Base-by-base conservation (phyloP, 2,113 vertebrate genomes). In the Typhlomys cinereus region DNA sequence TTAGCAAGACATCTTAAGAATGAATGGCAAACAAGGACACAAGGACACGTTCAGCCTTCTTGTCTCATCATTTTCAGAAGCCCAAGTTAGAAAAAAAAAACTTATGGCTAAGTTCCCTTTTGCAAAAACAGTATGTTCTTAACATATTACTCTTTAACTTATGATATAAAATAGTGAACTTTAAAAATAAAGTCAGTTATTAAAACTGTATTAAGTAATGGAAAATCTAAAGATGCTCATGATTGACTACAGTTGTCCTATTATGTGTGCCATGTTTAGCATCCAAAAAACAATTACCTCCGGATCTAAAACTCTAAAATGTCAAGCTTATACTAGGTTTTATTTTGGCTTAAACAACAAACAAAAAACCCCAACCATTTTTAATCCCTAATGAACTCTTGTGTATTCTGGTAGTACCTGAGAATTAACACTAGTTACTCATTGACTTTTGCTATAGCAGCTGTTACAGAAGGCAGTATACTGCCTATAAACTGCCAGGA, bases 141-240 rank as follows among this genome's bases (percentile, higher is more conserved):
- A 20, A 15, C 7, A 5, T 5, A 69, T 69, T 7, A 17, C 4
- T 39, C 31, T 15, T 27, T 89, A 85, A 62, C 87, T 59, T 17
- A 90, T 10, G n/a, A 91, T 17, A 76, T 78, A 91, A 87, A 89
- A 80, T 74, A 66, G 15, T 41, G 46, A n/a, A 76, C 75, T 82
- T 95, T 44, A 88, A 94, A 96, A 92, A 70, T 74, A 95, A 90
- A 50, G 10, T 21, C 20, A 83, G 21, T 59, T 83, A 54, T 71
- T 50, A n/a, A 46, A 41, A 21, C 78, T 34, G 74, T 87, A 87
- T 57, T 74, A 85, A 54, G n/a, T 89, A 57, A 1, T 73, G 25
- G 48, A 12, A 67, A 88, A n/a, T 39, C 91, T 84, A 87, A 87
- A 70, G 71, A 91, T 34, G 9, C 14, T 73, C 34, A 62, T 23